These are phyloP conservation scores for Megathymus violae DNA, from an alignment of 1,140 invertebrate genomes.

Conservation along the genomic window DNA sequence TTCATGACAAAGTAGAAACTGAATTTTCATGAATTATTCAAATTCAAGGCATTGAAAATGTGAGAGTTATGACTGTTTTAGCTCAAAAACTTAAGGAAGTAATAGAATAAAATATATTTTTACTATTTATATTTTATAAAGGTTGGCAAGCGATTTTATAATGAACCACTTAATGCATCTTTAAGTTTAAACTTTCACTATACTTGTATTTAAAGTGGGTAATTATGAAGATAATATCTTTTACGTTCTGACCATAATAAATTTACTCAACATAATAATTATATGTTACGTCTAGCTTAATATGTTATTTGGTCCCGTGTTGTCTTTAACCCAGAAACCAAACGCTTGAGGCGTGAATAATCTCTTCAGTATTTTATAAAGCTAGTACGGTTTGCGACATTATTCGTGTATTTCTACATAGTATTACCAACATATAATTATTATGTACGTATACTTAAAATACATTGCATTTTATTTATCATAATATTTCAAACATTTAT, in stretches of 20 bases:
- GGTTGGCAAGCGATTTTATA: background rate
- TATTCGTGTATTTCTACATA: background rate
- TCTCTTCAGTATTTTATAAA: background rate
- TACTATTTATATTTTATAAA: too few relatives aligned
- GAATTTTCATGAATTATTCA: too few relatives aligned
- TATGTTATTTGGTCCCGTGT: background rate
- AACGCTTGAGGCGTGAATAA: slow-evolving; percentile 1
- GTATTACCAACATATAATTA: background rate
- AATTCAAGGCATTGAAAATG: too few relatives aligned
- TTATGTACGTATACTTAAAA: too few relatives aligned
- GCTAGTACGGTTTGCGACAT: background rate
- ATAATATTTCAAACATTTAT: too few relatives aligned
- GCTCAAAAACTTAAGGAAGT: background rate
- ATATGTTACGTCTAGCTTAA: background rate
- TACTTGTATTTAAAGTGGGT: background rate
- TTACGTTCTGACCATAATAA: background rate
- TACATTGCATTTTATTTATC: too few relatives aligned
- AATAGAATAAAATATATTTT: background rate
- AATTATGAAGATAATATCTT: background rate
- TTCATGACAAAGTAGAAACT: too few relatives aligned
- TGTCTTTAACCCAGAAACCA: slow-evolving; percentile 2
- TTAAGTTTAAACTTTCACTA: background rate
- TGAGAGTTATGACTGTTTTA: too few relatives aligned
- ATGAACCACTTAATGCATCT: background rate
- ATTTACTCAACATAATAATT: background rate